Evolutionary conservation across 1,140 invertebrate genomes (phyloP), one percentile per base, ranked within the genome.

Genomic region (Drosophila parabipectinata): DNA sequence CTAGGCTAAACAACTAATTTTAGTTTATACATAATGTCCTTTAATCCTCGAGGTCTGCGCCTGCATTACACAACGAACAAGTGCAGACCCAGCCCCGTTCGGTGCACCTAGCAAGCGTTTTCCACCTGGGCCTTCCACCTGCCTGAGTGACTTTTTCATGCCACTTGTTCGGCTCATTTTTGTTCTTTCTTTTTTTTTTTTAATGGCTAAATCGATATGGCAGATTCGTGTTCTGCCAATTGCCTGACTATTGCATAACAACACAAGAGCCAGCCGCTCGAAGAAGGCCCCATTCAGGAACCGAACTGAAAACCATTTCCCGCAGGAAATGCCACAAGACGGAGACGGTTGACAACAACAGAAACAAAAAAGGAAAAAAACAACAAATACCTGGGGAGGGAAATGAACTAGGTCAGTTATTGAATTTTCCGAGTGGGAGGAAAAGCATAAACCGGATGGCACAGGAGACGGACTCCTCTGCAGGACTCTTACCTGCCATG

Each of bases 331-430:
- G 58, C 47, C 64, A 62, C 58, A 67, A 80, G 55, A 72, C 44
- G 50, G 55, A 63, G 63, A 69, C 63, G 58, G 47, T 69, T 77
- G 56, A 47, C 47, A 61, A 32, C 51, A 66, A 24, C 26, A 28
- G 21, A 59, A 58, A 15, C 9, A 26, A 28, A 10, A 18, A 7
- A 3, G 8, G 21, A 14, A n/a, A 7, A 30, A 48, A 28, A 8
- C 24, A 28, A 30, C 14, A 41, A 48, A 4, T 15, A 15, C 15
- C 0, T n/a, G 24, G 30, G 5, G 15, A 21, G 18, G 51, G 44
- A 18, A 28, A 66, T 71, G 79, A 91, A 85, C 68, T 90, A 90
- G 89, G 89, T 91, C 89, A 91, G 83, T 89, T 90, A 89, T 91
- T 85, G 88, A 90, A 79, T 90, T 91, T 90, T 73, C 63, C 60